A percentile compares a stretch with the other conserved stretches of the same genome.
These are phyloP conservation scores for Stictocephala bisonia DNA, from an alignment of 2,888 invertebrate species.

Conservation along the genomic window DNA sequence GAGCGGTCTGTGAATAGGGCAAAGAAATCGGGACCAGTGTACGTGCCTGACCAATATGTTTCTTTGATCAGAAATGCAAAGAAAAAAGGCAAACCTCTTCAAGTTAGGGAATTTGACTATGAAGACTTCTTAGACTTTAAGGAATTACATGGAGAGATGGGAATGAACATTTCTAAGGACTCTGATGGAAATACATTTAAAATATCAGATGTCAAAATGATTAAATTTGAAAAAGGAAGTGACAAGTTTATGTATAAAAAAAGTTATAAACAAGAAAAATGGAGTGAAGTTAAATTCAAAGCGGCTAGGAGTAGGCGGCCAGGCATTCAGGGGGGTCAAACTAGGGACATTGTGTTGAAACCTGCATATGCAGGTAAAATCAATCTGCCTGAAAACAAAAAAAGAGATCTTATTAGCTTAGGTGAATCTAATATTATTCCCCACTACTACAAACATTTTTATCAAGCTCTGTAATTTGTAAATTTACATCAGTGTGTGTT, in stretches of 20 bases:
- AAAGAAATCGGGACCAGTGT: conserved; percentile 53
- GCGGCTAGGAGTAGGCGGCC: conserved; percentile 31
- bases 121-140: conserved; percentile 58
- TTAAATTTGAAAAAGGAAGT: conserved; percentile 46
- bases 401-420: not conserved
- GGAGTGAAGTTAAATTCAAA: conserved; percentile 46
- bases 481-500: not conserved
- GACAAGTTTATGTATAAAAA: conserved; percentile 46
- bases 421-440: not conserved
- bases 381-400: conserved; percentile 1
- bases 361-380: not conserved
- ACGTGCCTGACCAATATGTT: conserved; percentile 53
- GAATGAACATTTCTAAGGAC: conserved; percentile 44
- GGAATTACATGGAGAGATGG: conserved; percentile 49
- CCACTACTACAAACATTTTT: conserved; percentile 6
- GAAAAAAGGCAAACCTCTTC: conserved; percentile 56
- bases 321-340: not conserved
- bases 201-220: conserved; percentile 46
- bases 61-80: conserved; percentile 58
- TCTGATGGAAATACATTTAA: conserved; percentile 44
- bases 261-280: conserved; percentile 45
- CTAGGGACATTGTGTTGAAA: too few species aligned
- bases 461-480: not conserved
- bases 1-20: conserved; percentile 50
- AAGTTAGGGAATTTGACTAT: conserved; percentile 58